Conservation (phyloP, 2,797 vertebrate genomes). For the Rhabdophis nuchalis region DNA sequence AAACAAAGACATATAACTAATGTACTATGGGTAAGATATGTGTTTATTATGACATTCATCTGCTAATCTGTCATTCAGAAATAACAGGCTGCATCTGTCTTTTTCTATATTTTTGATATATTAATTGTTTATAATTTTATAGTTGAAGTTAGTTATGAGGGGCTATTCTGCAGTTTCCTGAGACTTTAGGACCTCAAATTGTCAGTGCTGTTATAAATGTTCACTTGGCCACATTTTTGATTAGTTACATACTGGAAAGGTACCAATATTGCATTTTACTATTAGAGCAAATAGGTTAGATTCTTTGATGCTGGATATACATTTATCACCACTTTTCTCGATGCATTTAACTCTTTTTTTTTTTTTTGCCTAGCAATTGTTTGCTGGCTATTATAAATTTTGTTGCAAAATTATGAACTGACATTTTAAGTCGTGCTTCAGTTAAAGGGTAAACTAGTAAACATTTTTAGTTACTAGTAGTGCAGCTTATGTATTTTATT, state of each 20-base stretch:
- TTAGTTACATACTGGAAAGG: background rate
- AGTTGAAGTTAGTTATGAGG: background rate
- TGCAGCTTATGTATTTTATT: conserved; percentile 38
- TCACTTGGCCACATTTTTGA: background rate
- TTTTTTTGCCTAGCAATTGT: background rate
- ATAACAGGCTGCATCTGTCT: background rate
- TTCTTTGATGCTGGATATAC: background rate
- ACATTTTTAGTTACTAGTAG: conserved; percentile 53
- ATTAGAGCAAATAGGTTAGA: background rate
- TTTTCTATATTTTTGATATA: background rate
- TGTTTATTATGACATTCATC: background rate
- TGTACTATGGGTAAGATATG: no score
- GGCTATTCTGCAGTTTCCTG: background rate
- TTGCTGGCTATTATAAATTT: background rate
- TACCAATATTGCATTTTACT: background rate
- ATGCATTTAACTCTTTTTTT: background rate
- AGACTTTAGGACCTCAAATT: background rate
- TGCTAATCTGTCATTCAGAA: background rate
- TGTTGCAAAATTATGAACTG: conserved; percentile 34
- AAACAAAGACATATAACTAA: background rate
- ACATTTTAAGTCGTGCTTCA: conserved; percentile 41
- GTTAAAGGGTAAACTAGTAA: conserved; percentile 45
- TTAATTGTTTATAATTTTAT: background rate
- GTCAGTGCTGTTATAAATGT: background rate
- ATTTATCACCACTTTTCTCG: background rate